Evolutionary conservation across 2,797 vertebrate genomes (phyloP).

Genomic region (Pangasius sanitwongsei): DNA sequence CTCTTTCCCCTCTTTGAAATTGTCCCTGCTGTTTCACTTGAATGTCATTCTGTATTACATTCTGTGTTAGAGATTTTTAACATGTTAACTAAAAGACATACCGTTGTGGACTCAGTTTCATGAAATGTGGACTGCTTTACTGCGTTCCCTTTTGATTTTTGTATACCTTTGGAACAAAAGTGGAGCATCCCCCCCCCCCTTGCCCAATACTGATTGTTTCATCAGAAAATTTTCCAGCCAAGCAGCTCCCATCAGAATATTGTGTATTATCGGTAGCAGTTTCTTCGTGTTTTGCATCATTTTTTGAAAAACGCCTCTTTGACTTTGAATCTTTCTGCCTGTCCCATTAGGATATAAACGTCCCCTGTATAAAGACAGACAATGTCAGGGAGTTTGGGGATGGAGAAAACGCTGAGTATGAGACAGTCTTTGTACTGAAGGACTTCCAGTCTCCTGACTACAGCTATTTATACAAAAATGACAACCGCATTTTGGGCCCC

Average conservation of each 20-base stretch:
- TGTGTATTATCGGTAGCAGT: constrained; percentile 11
- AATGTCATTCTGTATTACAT: background rate
- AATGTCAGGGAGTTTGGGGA: constrained; percentile 82
- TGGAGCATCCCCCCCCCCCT: background rate
- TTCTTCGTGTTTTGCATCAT: background rate
- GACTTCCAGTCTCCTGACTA: constrained; percentile 86
- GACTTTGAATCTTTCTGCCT: constrained; percentile 12
- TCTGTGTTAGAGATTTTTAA: background rate
- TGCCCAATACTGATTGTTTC: background rate
- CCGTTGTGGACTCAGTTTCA: background rate
- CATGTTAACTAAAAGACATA: background rate
- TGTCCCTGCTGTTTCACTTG: background rate
- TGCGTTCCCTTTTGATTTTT: background rate
- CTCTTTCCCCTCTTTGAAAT: constrained; percentile 17
- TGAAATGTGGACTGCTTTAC: background rate
- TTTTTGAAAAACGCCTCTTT: background rate
- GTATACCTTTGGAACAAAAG: background rate
- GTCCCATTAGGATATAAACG: constrained; percentile 84
- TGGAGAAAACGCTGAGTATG: constrained; percentile 85
- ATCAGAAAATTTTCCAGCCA: background rate
- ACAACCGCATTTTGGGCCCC: constrained; percentile 91
- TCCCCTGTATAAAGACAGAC: constrained; percentile 80
- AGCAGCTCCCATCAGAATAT: background rate
- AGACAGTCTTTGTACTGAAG: constrained; percentile 85
- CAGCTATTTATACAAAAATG: constrained; percentile 83